Conservation (phyloP, 1,140 invertebrate genomes). For the Ceratina australensis region DNA sequence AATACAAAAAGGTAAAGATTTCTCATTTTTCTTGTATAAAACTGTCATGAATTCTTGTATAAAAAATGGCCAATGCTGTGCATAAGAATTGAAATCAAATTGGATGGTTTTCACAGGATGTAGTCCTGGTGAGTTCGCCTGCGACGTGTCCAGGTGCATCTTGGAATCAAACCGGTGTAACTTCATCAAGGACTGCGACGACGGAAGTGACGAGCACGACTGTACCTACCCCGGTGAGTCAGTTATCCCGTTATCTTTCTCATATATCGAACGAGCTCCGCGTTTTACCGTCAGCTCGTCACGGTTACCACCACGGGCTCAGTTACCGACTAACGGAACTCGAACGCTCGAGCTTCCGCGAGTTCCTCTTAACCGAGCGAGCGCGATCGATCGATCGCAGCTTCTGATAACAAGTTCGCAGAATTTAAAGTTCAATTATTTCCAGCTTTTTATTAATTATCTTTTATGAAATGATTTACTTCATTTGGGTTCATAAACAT, state of each 20-base stretch:
- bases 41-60: too few species aligned
- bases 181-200: conserved; percentile 81
- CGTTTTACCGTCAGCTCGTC: not conserved
- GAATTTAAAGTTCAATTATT: too few species aligned
- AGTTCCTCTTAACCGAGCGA: not conserved
- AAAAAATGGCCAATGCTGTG: too few species aligned
- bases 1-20: too few species aligned
- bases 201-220: conserved; percentile 81
- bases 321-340: not conserved
- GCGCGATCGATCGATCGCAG: not conserved
- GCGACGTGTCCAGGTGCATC: conserved; percentile 76
- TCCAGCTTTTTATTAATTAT: too few species aligned
- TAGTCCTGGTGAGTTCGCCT: conserved; percentile 72
- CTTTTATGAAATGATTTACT: too few species aligned
- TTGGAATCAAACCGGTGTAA: conserved; percentile 79
- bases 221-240: conserved; percentile 81
- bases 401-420: not conserved
- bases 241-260: not conserved
- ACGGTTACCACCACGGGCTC: not conserved
- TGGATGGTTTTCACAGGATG: conserved; percentile 68
- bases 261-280: not conserved
- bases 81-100: not conserved
- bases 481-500: too few species aligned
- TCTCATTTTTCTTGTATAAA: too few species aligned
- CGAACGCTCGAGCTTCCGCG: not conserved